Evolutionary conservation across 2,888 invertebrate species (phyloP).

Genomic region (Netelia melanura): DNA sequence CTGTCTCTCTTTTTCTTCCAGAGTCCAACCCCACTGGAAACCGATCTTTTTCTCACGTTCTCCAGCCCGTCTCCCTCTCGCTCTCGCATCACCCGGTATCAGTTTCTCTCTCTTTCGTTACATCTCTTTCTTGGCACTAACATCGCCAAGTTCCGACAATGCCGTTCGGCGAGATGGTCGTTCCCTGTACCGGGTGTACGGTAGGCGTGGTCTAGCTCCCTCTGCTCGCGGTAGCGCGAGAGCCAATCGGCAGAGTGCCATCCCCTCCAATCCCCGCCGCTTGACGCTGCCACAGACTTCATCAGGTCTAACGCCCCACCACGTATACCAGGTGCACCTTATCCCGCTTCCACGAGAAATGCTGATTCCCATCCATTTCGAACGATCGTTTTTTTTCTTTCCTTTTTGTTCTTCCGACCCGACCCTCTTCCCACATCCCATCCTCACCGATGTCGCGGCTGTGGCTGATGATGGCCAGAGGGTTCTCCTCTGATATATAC

Average conservation of each 20-base stretch:
- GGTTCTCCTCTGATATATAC: slow-evolving; percentile 31
- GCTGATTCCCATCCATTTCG: slow-evolving; percentile 41
- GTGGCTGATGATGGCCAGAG: slow-evolving; percentile 49
- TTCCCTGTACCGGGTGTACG: slow-evolving; percentile 9
- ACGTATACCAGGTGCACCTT: slow-evolving; percentile 54
- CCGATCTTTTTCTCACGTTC: slow-evolving; percentile 44
- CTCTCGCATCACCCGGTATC: not conserved
- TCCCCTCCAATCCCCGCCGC: slow-evolving; percentile 42
- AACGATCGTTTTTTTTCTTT: slow-evolving; percentile 25
- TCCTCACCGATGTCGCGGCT: slow-evolving; percentile 43
- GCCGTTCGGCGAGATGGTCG: slow-evolving; percentile 43
- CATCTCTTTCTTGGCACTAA: slow-evolving; percentile 28
- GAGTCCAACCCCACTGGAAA: not conserved
- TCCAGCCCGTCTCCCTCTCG: slow-evolving; percentile 44
- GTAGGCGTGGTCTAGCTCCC: slow-evolving; percentile 37
- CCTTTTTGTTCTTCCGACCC: slow-evolving; percentile 2
- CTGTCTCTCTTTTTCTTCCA: slow-evolving; percentile 11
- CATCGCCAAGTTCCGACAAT: not conserved
- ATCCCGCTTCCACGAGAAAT: slow-evolving; percentile 40
- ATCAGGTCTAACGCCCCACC: slow-evolving; percentile 51
- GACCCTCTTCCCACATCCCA: slow-evolving; percentile 9
- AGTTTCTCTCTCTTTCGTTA: slow-evolving; percentile 13
- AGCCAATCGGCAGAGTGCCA: slow-evolving; percentile 59
- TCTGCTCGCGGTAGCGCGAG: not conserved
- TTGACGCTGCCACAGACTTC: slow-evolving; percentile 52